Evolutionary conservation across 2,888 invertebrate genomes (phyloP).

Genomic region (Macaria liturata): DNA sequence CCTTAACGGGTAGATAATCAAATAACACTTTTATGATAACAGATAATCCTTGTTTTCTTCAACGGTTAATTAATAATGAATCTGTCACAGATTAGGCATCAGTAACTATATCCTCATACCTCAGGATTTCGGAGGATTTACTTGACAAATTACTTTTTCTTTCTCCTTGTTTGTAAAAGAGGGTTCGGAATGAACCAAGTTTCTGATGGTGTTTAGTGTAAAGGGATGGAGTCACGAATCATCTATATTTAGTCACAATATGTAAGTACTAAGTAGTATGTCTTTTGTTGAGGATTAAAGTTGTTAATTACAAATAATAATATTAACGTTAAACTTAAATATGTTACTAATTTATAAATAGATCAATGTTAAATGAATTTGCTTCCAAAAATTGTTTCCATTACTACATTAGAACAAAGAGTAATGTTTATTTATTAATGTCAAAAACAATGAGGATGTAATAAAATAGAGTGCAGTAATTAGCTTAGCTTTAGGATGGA

Average conservation of each 20-base stretch:
- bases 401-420: no score
- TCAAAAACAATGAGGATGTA: no score
- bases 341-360: no score
- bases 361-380: no score
- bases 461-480: no score
- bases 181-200: constrained; percentile 22
- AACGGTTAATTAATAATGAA: constrained; percentile 60
- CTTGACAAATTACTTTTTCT: constrained; percentile 80
- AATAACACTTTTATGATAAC: constrained; percentile 4
- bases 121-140: constrained; percentile 57
- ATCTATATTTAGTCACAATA: constrained; percentile 1
- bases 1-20: constrained; percentile 2
- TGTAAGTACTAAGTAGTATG: neutral
- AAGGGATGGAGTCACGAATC: constrained; percentile 20
- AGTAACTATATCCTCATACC: constrained; percentile 33
- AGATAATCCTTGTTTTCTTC: constrained; percentile 6
- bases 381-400: no score
- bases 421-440: no score
- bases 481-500: no score
- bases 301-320: no score
- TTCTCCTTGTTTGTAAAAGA: constrained; percentile 61
- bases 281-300: neutral
- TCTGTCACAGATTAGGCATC: constrained; percentile 40
- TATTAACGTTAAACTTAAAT: no score
- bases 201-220: constrained; percentile 16